phyloP scores from a whole-genome alignment of 2,888 invertebrate genomes.

The Stictocephala bisonia region DNA sequence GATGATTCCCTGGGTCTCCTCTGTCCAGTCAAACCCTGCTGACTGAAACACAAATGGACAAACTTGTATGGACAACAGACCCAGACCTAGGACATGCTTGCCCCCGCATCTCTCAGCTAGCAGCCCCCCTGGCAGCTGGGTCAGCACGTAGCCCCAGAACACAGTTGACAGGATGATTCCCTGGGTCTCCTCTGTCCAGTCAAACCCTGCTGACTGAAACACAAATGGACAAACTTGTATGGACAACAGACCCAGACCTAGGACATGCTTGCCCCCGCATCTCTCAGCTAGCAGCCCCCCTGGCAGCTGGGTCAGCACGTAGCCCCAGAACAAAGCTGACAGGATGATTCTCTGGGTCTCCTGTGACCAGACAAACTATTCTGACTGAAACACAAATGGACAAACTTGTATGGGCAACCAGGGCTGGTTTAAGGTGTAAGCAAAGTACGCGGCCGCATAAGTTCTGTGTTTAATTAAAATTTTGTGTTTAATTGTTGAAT shows the following conservation, averaged over 20 bases:
- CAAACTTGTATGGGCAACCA: no score
- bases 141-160: conserved; percentile 67
- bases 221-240: conserved; percentile 54
- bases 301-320: conserved; percentile 66
- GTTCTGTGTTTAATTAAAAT: no score
- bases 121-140: conserved; percentile 66
- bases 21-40: conserved; percentile 74
- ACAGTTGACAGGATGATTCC: conserved; percentile 65
- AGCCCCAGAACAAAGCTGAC: conserved; percentile 67
- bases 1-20: conserved; percentile 67
- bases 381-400: not conserved
- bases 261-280: conserved; percentile 65
- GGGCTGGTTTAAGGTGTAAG: no score
- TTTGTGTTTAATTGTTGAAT: no score
- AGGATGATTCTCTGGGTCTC: conserved; percentile 62
- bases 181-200: conserved; percentile 73
- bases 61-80: conserved; percentile 64
- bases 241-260: conserved; percentile 66
- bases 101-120: conserved; percentile 65
- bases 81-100: conserved; percentile 65
- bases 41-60: conserved; percentile 23
- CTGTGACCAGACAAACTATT: not conserved
- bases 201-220: conserved; percentile 64
- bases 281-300: conserved; percentile 65
- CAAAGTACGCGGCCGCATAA: no score